phyloP scores from a whole-genome alignment of 2,113 vertebrate species.

The Centropus bengalensis region DNA sequence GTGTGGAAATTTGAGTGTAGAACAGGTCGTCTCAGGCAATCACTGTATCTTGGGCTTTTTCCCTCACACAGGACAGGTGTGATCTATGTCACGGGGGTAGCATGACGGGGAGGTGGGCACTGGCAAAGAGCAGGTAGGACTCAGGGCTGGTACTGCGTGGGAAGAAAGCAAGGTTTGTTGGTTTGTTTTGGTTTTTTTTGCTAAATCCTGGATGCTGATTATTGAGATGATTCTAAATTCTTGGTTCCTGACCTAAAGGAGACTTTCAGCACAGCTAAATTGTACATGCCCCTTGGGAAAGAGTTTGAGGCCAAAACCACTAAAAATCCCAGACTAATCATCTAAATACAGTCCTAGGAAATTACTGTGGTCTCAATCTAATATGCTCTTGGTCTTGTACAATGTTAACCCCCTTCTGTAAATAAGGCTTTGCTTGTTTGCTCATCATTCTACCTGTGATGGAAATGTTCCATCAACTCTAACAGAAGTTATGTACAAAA shows the following conservation, averaged over 20 bases:
- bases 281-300: neutral
- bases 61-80: neutral
- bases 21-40: neutral
- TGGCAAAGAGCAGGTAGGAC: neutral
- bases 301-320: conserved; percentile 28
- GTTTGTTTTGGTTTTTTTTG: neutral
- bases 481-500: neutral
- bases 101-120: neutral
- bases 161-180: neutral
- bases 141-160: neutral
- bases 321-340: neutral
- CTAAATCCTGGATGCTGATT: conserved; percentile 4
- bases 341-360: conserved; percentile 25
- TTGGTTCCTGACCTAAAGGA: neutral
- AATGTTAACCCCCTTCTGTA: neutral
- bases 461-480: neutral
- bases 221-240: neutral
- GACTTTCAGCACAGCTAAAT: neutral
- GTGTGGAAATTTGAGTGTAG: conserved; percentile 6
- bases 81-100: neutral
- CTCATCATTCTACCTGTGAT: neutral
- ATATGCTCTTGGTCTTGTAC: neutral
- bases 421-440: neutral
- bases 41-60: neutral
- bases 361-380: neutral